Conservation (phyloP, 1,140 invertebrate genomes). For the Tribolium castaneum region DNA sequence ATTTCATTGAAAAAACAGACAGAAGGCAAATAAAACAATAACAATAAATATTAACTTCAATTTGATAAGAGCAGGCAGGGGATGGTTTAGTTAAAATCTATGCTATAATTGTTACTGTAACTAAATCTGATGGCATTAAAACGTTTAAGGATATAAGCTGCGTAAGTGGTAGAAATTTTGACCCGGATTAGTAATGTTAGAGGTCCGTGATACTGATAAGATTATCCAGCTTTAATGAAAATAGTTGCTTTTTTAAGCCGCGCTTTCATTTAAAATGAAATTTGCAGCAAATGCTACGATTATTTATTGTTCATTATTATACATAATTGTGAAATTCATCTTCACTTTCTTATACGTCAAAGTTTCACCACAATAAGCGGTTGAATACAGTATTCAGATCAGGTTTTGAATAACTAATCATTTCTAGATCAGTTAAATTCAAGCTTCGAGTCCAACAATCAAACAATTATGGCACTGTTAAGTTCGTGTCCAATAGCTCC, state of each 20-base stretch:
- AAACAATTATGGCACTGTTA: neutral
- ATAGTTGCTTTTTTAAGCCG: conserved; percentile 3
- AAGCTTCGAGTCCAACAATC: neutral
- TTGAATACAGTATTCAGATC: neutral
- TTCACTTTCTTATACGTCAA: neutral
- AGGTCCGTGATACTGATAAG: conserved; percentile 25
- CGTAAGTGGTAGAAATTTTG: conserved; percentile 30
- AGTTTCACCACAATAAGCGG: neutral
- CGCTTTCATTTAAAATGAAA: neutral
- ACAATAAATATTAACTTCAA: neutral
- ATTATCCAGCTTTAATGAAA: conserved; percentile 5
- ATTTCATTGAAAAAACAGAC: neutral
- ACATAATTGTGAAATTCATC: neutral
- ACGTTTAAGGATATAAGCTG: conserved; percentile 26
- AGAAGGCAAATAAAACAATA: neutral
- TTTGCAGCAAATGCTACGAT: neutral
- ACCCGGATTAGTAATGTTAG: conserved; percentile 26
- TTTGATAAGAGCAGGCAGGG: neutral
- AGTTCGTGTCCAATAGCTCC: neutral
- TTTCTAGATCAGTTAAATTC: neutral
- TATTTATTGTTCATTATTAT: neutral
- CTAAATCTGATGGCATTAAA: conserved; percentile 25
- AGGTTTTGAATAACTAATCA: neutral
- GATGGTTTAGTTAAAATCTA: neutral
- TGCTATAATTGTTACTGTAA: conserved; percentile 5